Evolutionary conservation across 1,140 invertebrate species (phyloP).

Genomic region (Aricia agestis): DNA sequence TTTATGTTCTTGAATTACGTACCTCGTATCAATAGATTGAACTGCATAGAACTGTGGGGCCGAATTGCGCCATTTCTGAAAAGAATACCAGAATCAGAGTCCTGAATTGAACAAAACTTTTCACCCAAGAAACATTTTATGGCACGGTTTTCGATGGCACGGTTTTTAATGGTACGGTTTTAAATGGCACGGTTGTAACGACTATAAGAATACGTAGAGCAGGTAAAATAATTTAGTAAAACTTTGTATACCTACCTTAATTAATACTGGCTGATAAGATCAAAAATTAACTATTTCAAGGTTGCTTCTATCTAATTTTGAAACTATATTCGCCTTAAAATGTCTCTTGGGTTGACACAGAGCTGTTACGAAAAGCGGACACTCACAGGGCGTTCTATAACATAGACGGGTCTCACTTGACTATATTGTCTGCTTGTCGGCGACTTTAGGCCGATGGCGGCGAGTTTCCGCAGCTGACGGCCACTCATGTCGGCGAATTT

Average conservation of each 20-base stretch:
- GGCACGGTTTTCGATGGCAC: background rate
- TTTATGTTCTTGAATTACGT: slow-evolving; percentile 24
- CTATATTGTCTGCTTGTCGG: slow-evolving; percentile 50
- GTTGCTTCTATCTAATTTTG: background rate
- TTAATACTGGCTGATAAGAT: background rate
- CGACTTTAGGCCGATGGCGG: slow-evolving; percentile 37
- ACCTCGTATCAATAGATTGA: slow-evolving; percentile 67
- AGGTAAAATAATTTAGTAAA: background rate
- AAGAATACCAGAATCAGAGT: slow-evolving; percentile 23
- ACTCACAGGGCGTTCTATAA: slow-evolving; percentile 66
- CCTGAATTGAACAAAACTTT: background rate
- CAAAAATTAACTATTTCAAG: background rate
- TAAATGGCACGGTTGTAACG: background rate
- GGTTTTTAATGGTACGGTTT: background rate
- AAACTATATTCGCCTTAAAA: background rate
- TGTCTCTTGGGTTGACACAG: background rate
- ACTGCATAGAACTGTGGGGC: slow-evolving; percentile 63
- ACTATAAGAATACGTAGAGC: background rate
- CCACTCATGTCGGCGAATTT: slow-evolving; percentile 46
- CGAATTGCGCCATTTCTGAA: slow-evolving; percentile 71
- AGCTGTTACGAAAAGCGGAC: slow-evolving; percentile 28
- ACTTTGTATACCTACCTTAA: background rate
- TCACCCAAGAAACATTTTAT: slow-evolving; percentile 23
- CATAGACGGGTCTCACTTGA: slow-evolving; percentile 69
- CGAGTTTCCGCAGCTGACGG: slow-evolving; percentile 54